Evolutionary conservation across 2,113 vertebrate genomes (phyloP).

Genomic region (Chascanopsetta lugubris): DNA sequence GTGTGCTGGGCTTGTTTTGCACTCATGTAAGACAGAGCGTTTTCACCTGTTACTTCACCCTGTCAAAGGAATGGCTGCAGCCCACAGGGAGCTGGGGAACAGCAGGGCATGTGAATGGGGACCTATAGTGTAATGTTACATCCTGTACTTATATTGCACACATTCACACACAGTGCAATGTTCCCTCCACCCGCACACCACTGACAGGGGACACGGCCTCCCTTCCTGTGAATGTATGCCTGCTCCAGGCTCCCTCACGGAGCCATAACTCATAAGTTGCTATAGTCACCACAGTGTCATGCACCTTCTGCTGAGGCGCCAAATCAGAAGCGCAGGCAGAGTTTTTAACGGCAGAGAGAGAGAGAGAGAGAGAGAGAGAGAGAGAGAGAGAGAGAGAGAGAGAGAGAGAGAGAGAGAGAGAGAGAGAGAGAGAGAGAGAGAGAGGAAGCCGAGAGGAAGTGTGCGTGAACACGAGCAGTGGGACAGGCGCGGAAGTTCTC

Average conservation of each 20-base stretch:
- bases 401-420: no score
- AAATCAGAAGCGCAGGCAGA: constrained; percentile 20
- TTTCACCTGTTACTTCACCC: constrained; percentile 67
- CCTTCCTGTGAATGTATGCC: constrained; percentile 21
- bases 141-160: neutral
- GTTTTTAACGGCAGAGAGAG: constrained; percentile 64
- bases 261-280: constrained; percentile 58
- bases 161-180: constrained; percentile 4
- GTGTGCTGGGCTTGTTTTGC: no score
- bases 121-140: constrained; percentile 7
- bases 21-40: no score
- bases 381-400: no score
- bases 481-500: constrained; percentile 48
- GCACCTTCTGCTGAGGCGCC: constrained; percentile 40
- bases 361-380: no score
- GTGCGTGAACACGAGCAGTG: constrained; percentile 31
- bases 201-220: constrained; percentile 10
- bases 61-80: constrained; percentile 78
- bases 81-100: neutral
- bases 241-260: constrained; percentile 35
- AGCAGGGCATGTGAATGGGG: constrained; percentile 55
- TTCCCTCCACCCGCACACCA: constrained; percentile 25
- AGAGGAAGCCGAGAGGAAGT: constrained; percentile 72
- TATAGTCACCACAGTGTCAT: constrained; percentile 32
- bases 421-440: no score